Percentiles rank a stretch among this genome's conserved stretches.
These are phyloP conservation scores for Asobara japonica DNA, from an alignment of 1,140 invertebrate species.

Conservation along the genomic window DNA sequence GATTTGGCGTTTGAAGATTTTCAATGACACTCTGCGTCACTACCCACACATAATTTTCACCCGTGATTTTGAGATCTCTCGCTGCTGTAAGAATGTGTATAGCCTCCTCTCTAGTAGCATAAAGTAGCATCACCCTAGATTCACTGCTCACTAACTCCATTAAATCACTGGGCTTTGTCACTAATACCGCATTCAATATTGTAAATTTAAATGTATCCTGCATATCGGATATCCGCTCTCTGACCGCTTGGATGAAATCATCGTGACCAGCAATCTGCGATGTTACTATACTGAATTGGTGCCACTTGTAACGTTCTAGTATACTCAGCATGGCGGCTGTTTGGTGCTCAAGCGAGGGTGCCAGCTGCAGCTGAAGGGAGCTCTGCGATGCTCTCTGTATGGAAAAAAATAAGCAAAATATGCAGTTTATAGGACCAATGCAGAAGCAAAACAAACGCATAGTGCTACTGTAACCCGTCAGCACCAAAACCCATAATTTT, in stretches of 20 bases:
- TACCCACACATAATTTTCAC: constrained; percentile 96
- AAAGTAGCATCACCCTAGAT: constrained; percentile 92
- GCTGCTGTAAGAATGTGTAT: constrained; percentile 84
- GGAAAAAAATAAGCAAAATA: neutral
- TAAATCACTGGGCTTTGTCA: constrained; percentile 75
- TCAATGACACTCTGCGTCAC: constrained; percentile 94
- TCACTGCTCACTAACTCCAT: constrained; percentile 88
- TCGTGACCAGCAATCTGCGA: constrained; percentile 93
- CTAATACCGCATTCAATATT: constrained; percentile 84
- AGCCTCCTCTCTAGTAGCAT: constrained; percentile 89
- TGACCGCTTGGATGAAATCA: constrained; percentile 92
- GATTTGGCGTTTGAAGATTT: constrained; percentile 77
- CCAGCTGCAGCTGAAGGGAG: constrained; percentile 87
- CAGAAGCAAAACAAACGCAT: no score
- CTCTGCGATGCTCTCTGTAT: constrained; percentile 82
- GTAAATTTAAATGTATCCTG: constrained; percentile 91
- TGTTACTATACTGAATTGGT: constrained; percentile 93
- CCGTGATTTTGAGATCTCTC: constrained; percentile 85
- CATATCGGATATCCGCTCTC: constrained; percentile 85
- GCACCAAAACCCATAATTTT: no score
- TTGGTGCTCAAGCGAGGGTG: constrained; percentile 93
- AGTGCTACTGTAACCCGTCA: no score
- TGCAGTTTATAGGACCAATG: no score
- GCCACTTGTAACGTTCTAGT: constrained; percentile 94
- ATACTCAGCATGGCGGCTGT: constrained; percentile 93